A percentile compares a stretch with the other conserved stretches of the same genome.
Conservation (phyloP, 2,888 invertebrate genomes). For the Drosophila infuscata region DNA sequence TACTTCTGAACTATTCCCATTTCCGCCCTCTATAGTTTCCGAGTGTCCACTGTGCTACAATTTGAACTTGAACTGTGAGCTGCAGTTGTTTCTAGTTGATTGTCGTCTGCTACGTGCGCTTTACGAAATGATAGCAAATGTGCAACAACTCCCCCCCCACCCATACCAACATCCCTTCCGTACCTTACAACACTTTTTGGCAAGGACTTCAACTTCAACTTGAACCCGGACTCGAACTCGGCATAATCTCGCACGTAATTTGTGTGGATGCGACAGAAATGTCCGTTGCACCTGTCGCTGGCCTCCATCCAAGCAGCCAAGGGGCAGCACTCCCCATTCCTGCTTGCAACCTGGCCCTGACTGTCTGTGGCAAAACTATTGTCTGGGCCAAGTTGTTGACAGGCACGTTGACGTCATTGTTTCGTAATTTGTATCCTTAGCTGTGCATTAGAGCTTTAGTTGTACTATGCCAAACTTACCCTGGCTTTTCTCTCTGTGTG, state of each 20-base stretch:
- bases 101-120: slow-evolving; percentile 46
- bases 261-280: slow-evolving; percentile 79
- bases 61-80: slow-evolving; percentile 41
- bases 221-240: slow-evolving; percentile 50
- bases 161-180: neutral
- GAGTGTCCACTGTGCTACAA: neutral
- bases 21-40: neutral
- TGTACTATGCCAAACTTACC: slow-evolving; percentile 54
- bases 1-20: neutral
- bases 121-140: slow-evolving; percentile 49
- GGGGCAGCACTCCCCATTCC: neutral
- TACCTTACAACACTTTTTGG: slow-evolving; percentile 18
- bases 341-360: slow-evolving; percentile 4
- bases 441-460: slow-evolving; percentile 77
- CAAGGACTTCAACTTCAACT: slow-evolving; percentile 28
- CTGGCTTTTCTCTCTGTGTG: slow-evolving; percentile 11
- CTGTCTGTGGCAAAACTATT: slow-evolving; percentile 71
- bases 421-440: slow-evolving; percentile 80
- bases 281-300: slow-evolving; percentile 74
- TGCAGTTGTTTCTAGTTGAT: slow-evolving; percentile 18
- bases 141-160: neutral
- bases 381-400: slow-evolving; percentile 81
- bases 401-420: slow-evolving; percentile 82
- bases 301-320: slow-evolving; percentile 22
- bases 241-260: slow-evolving; percentile 80